Evolutionary conservation across 1,140 invertebrate genomes (phyloP).

Genomic region (Manduca sexta): DNA sequence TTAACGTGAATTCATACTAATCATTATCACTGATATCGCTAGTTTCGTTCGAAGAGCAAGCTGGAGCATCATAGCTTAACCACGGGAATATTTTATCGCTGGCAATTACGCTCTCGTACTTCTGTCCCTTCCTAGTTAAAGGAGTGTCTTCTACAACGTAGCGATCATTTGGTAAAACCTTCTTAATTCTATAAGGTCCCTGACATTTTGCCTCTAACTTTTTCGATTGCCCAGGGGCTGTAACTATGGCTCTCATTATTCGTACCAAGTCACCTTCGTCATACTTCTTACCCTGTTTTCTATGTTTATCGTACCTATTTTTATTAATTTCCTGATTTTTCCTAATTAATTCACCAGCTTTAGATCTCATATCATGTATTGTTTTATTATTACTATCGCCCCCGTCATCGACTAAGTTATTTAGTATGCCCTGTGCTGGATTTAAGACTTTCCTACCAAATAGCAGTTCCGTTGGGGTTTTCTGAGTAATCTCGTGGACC

Average conservation of each 20-base stretch:
- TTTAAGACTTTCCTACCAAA: neutral
- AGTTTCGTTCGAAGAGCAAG: slow-evolving; percentile 9
- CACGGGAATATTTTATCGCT: slow-evolving; percentile 26
- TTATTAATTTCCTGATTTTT: slow-evolving; percentile 13
- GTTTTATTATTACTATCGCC: neutral
- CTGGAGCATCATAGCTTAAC: slow-evolving; percentile 17
- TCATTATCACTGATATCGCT: neutral
- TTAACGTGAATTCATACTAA: neutral
- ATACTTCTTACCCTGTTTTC: too few species aligned
- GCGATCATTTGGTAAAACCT: slow-evolving; percentile 17
- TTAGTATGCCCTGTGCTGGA: neutral
- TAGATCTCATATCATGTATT: slow-evolving; percentile 12
- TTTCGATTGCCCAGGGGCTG: slow-evolving; percentile 13
- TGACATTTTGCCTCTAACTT: slow-evolving; percentile 22
- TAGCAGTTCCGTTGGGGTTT: neutral
- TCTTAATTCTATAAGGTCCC: slow-evolving; percentile 21
- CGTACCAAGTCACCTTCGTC: slow-evolving; percentile 22
- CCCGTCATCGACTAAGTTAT: neutral
- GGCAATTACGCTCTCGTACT: slow-evolving; percentile 9
- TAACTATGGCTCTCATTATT: slow-evolving; percentile 10
- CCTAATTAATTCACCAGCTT: slow-evolving; percentile 11
- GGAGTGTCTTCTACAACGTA: slow-evolving; percentile 16
- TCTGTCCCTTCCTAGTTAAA: slow-evolving; percentile 14
- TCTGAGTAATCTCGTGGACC: neutral
- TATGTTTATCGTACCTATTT: slow-evolving; percentile 11